Evolutionary conservation across 2,113 vertebrate genomes (phyloP).

Genomic region (Macaca mulatta): DNA sequence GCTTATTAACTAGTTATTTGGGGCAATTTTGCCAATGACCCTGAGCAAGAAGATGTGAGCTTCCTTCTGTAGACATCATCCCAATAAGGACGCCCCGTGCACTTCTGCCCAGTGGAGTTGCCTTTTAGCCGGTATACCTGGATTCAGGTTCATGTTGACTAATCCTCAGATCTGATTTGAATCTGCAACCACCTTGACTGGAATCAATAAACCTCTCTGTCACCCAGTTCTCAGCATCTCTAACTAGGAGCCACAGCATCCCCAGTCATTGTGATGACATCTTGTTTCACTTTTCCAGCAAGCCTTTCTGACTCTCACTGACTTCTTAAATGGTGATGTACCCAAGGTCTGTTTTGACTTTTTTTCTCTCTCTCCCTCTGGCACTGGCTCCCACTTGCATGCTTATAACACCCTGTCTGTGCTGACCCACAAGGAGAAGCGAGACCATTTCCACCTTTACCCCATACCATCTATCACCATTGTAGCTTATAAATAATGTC

Average conservation of each 20-base stretch:
- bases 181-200: not conserved
- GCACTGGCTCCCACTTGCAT: not conserved
- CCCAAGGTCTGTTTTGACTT: not conserved
- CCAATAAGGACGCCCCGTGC: accelerated
- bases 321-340: not conserved
- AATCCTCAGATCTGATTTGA: not conserved
- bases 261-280: too few relatives aligned
- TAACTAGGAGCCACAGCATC: not conserved
- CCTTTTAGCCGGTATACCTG: not conserved
- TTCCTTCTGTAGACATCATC: not conserved
- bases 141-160: not conserved
- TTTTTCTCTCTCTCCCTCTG: not conserved
- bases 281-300: not conserved
- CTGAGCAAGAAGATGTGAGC: not conserved
- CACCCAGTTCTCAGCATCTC: not conserved
- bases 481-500: not conserved
- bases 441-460: not conserved
- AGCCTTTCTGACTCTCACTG: too few relatives aligned
- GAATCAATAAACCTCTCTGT: not conserved
- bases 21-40: not conserved
- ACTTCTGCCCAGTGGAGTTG: not conserved
- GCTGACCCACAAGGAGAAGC: not conserved
- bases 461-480: not conserved
- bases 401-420: not conserved
- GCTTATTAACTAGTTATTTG: not conserved